phyloP scores from a whole-genome alignment of 2,113 vertebrate species.

The Colinus virginianus region DNA sequence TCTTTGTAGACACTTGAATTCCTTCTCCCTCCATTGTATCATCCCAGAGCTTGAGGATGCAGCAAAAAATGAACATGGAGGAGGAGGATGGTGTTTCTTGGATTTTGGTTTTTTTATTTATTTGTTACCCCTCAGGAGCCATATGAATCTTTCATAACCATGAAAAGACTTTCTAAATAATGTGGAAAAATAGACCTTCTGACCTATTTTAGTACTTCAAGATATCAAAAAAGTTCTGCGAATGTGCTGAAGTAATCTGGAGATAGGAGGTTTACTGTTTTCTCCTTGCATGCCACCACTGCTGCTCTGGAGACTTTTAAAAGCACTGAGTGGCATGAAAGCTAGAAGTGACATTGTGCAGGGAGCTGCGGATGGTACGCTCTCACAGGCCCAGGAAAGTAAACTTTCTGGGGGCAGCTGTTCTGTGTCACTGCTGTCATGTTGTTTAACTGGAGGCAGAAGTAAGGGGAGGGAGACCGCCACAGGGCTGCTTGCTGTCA shows the following conservation, averaged over 20 bases:
- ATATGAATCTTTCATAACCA: not conserved
- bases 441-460: not conserved
- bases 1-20: not conserved
- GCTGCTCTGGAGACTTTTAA: not conserved
- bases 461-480: not conserved
- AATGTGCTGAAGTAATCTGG: not conserved
- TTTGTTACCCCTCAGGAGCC: not conserved
- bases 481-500: not conserved
- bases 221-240: not conserved
- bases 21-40: not conserved
- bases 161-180: not conserved
- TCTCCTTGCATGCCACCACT: not conserved
- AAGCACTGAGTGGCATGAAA: not conserved
- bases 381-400: not conserved
- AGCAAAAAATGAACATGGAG: not conserved
- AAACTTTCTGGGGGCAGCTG: not conserved
- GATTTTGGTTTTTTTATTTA: not conserved
- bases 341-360: conserved; percentile 18
- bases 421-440: not conserved
- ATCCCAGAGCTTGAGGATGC: not conserved
- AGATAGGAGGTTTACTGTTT: not conserved
- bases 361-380: not conserved
- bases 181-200: not conserved
- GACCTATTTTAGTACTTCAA: not conserved
- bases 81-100: not conserved